Evolutionary conservation across 2,888 invertebrate genomes (phyloP).

Genomic region (Leistus spinibarbis): DNA sequence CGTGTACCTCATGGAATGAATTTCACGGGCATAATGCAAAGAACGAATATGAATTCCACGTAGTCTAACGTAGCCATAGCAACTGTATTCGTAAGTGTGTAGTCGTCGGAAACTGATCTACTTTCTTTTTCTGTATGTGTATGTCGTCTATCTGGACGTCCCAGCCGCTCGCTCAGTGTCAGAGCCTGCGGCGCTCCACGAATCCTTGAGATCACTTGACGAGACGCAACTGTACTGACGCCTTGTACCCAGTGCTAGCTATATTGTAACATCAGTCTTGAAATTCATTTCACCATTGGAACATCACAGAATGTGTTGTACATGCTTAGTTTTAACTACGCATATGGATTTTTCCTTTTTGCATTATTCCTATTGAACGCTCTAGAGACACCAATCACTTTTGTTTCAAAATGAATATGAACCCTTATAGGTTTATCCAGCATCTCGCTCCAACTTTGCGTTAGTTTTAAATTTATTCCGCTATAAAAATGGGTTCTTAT

Average conservation of each 20-base stretch:
- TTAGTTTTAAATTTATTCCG: conserved; percentile 34
- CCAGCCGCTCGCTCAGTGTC: conserved; percentile 1
- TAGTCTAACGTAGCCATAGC: conserved; percentile 21
- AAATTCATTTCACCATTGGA: not conserved
- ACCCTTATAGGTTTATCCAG: not conserved
- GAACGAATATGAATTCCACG: conserved; percentile 20
- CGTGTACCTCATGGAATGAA: not conserved
- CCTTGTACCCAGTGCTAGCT: not conserved
- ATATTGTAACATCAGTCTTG: not conserved
- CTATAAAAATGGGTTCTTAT: conserved; percentile 38
- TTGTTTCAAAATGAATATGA: not conserved
- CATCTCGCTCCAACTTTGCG: conserved; percentile 17
- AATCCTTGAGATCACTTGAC: conserved; percentile 4
- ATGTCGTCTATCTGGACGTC: conserved; percentile 20
- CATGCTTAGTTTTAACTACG: not conserved
- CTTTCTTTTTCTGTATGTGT: conserved; percentile 20
- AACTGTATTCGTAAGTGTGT: conserved; percentile 17
- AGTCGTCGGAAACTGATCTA: conserved; percentile 14
- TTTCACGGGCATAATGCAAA: conserved; percentile 6
- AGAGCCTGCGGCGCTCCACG: not conserved
- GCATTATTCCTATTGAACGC: not conserved
- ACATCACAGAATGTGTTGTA: not conserved
- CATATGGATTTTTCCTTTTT: not conserved
- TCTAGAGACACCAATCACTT: not conserved
- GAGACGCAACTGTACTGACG: not conserved